Percentiles rank a stretch among this genome's conserved stretches.
Evolutionary conservation across 2,113 vertebrate genomes (phyloP).

Genomic region (Acrocephalus arundinaceus): DNA sequence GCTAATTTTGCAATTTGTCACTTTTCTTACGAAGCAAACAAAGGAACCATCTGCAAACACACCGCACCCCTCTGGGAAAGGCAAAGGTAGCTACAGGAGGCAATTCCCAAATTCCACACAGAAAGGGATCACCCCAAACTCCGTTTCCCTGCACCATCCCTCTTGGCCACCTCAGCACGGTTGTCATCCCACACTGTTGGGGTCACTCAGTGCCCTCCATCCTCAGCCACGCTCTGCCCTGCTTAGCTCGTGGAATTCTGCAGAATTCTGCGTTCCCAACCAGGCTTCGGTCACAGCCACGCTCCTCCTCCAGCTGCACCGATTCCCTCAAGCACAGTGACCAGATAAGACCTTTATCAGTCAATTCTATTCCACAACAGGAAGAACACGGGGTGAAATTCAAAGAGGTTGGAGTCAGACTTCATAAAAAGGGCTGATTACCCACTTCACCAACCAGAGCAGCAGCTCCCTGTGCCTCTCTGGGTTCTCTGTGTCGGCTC

Average conservation of each 20-base stretch:
- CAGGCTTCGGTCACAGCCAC: background rate
- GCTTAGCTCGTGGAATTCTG: no score
- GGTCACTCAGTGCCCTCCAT: background rate
- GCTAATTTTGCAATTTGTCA: background rate
- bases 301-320: background rate
- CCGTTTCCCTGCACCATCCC: rapidly evolving
- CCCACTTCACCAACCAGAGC: background rate
- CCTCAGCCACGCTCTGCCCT: background rate
- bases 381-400: background rate
- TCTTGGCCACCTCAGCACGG: background rate
- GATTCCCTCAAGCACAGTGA: background rate
- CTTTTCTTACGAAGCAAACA: background rate
- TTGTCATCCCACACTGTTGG: background rate
- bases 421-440: slow-evolving; percentile 54
- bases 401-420: slow-evolving; percentile 14
- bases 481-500: rapidly evolving
- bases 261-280: background rate
- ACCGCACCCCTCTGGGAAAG: background rate
- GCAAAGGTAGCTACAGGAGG: background rate
- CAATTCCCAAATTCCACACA: background rate
- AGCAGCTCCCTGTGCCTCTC: background rate
- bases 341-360: slow-evolving; percentile 40
- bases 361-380: background rate
- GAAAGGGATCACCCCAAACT: background rate
- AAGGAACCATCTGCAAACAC: background rate